A percentile compares a stretch with the other conserved stretches of the same genome.
These are phyloP conservation scores for Lagenorhynchus albirostris DNA, from an alignment of 2,113 vertebrate species.

Conservation along the genomic window DNA sequence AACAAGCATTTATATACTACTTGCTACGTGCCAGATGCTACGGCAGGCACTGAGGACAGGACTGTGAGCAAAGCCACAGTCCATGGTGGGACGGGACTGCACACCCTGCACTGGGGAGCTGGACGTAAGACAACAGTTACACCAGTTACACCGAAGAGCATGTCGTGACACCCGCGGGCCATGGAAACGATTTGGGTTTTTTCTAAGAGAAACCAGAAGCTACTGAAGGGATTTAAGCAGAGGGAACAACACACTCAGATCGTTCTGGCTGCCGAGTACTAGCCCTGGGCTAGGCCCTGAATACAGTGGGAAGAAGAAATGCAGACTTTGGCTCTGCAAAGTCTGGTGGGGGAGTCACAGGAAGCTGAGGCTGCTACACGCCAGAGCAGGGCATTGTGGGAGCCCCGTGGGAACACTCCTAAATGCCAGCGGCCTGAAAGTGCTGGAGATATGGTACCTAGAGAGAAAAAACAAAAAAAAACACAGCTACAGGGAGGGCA, in stretches of 20 bases:
- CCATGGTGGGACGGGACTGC: background rate
- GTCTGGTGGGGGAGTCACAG: background rate
- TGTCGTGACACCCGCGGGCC: background rate
- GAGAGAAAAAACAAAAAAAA: background rate
- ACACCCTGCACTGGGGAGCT: background rate
- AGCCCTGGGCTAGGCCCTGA: background rate
- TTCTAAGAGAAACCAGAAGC: background rate
- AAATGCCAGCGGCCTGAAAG: background rate
- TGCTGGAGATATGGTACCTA: background rate
- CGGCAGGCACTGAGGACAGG: background rate
- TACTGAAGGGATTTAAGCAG: background rate
- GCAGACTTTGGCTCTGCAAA: background rate
- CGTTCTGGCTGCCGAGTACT: background rate
- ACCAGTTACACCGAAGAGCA: background rate
- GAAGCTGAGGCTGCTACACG: background rate
- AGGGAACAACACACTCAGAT: background rate
- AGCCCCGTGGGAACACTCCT: background rate
- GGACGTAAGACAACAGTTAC: background rate
- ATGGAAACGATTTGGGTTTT: background rate
- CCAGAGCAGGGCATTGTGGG: background rate
- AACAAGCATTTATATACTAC: background rate
- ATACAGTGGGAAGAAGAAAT: background rate
- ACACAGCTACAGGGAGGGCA: background rate
- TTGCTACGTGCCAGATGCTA: background rate
- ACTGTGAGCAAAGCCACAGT: background rate